Evolutionary conservation across 2,888 invertebrate genomes (phyloP).

Genomic region (Lydus trimaculatus): DNA sequence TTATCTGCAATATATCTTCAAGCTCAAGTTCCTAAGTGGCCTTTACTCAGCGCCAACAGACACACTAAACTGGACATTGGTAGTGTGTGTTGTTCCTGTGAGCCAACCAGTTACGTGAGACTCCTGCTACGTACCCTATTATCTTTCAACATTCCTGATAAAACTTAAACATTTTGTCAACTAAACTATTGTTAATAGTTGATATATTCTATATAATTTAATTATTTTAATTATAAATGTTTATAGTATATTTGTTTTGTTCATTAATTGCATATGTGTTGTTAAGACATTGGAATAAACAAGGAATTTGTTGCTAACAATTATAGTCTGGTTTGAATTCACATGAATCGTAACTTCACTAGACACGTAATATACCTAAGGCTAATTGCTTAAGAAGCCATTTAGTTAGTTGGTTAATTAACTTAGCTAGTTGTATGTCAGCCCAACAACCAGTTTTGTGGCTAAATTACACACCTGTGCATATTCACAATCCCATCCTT

Average conservation of each 20-base stretch:
- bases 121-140: slow-evolving; percentile 32
- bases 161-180: not conserved
- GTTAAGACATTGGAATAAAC: slow-evolving; percentile 29
- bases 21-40: slow-evolving; percentile 35
- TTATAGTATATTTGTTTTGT: slow-evolving; percentile 26
- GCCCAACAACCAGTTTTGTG: slow-evolving; percentile 44
- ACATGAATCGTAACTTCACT: slow-evolving; percentile 51
- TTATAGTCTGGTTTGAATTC: slow-evolving; percentile 46
- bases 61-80: slow-evolving; percentile 29
- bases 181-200: not conserved
- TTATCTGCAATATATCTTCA: slow-evolving; percentile 35
- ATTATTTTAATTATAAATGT: slow-evolving; percentile 21
- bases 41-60: slow-evolving; percentile 32
- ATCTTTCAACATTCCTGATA: slow-evolving; percentile 17
- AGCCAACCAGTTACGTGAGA: slow-evolving; percentile 34
- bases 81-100: slow-evolving; percentile 23
- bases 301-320: slow-evolving; percentile 37
- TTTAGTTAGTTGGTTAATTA: slow-evolving; percentile 56
- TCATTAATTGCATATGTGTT: slow-evolving; percentile 30
- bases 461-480: slow-evolving; percentile 49
- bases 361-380: slow-evolving; percentile 55
- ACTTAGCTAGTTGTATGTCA: slow-evolving; percentile 53
- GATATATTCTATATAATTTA: slow-evolving; percentile 10
- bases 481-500: slow-evolving; percentile 31
- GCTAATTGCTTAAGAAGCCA: slow-evolving; percentile 59